Base-by-base conservation (phyloP, 2,888 invertebrate species). In the Sphecodes monilicornis region DNA sequence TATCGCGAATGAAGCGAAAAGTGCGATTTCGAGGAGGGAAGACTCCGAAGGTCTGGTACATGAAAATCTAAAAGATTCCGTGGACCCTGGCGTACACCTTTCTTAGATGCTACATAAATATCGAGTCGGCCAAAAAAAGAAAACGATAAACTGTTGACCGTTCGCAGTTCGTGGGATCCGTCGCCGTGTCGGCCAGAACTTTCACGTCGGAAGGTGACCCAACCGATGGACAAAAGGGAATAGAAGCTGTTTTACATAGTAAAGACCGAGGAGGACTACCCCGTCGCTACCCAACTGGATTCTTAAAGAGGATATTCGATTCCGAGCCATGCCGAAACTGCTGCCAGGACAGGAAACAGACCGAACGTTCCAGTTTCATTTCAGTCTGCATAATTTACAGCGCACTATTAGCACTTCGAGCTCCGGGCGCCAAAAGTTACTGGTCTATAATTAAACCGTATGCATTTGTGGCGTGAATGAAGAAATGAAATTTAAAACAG, bases 161-260 rank as follows among this genome's bases (percentile, higher is more conserved):
- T 70, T 41, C 66, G 26, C 72, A 13, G 74, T 71, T 74, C 69
- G 68, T 39, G 60, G 64, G 50, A 54, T 18, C 73, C 32, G 72
- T 84, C 73, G 66, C 39, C 32, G 50, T 32, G 60, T 41, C 68
- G 85, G 92, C 77, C 91, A 88, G 89, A 90, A 91, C 82, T 91
- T 92, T 90, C 84, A 84, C 85, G 78, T 79, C 70, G 72, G 68
- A 1, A 64, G 75, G 68, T 78, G 86, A 82, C 77, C 76, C 86
- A 69, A 70, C 68, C 73, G 85, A 87, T 85, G 91, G 90, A 91
- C 90, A 89, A 90, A 90, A 91, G 90, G 89, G 88, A 90, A 90
- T 81, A 82, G 89, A 88, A 81, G 83, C 89, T 91, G 85, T 88
- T 92, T 93, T 93, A 90, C 92, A 92, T 92, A 87, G 90, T 87